Percentiles rank a stretch among this genome's conserved stretches.
Conservation (phyloP, 1,140 invertebrate species). For the Bombus pyrosoma region DNA sequence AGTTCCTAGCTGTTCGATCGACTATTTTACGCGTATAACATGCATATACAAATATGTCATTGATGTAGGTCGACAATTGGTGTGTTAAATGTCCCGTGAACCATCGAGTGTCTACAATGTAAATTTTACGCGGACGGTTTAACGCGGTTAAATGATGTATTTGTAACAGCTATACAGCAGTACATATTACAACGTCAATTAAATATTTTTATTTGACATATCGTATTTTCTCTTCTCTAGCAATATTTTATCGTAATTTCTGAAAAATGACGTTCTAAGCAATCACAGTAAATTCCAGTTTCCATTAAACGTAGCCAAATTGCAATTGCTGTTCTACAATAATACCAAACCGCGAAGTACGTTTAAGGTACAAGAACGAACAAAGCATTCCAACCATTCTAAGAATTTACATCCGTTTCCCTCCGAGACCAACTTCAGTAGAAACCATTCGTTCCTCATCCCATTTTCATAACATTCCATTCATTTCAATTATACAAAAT, state of each 20-base stretch:
- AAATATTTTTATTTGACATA: not conserved
- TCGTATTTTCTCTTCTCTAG: not conserved
- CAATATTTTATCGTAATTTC: not conserved
- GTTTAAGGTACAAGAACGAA: not conserved
- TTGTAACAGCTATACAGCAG: no score
- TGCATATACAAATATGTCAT: not conserved
- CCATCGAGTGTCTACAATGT: not conserved
- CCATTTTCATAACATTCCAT: not conserved
- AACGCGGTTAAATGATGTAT: not conserved
- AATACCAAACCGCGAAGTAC: not conserved
- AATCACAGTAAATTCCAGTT: no score
- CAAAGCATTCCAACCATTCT: not conserved
- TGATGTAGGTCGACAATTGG: not conserved
- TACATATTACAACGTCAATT: not conserved
- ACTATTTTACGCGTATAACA: not conserved
- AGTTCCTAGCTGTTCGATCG: no score
- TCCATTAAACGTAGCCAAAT: not conserved
- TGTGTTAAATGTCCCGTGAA: not conserved
- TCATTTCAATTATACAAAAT: conserved; percentile 10
- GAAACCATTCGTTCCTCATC: not conserved
- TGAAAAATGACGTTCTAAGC: not conserved
- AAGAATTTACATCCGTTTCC: not conserved
- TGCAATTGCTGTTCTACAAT: not conserved
- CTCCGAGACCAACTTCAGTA: not conserved
- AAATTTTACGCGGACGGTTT: not conserved